Evolutionary conservation across 1,140 invertebrate species (phyloP).

Genomic region (Stegodyphus dumicola): DNA sequence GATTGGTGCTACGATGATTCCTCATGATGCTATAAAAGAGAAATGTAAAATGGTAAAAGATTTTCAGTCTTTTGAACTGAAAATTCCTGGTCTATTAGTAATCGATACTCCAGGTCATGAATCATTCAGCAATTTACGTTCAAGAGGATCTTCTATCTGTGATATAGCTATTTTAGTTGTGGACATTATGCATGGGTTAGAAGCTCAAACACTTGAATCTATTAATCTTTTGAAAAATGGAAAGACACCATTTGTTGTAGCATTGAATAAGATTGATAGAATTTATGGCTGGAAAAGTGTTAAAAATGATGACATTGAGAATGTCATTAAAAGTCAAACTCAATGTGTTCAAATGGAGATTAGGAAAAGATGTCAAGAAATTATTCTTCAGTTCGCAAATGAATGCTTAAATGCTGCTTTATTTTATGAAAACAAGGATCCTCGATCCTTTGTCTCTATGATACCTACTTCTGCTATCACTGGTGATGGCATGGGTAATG

Average conservation of each 20-base stretch:
- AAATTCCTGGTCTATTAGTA: constrained; percentile 96
- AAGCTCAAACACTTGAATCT: constrained; percentile 99
- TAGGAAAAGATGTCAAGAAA: constrained; percentile 86
- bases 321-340: constrained; percentile 86
- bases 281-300: constrained; percentile 95
- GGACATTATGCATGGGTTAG: constrained; percentile 99
- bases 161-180: constrained; percentile 99
- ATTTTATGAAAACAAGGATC: constrained; percentile 96
- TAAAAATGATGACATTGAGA: constrained; percentile 89
- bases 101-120: constrained; percentile 99
- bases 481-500: constrained; percentile 99
- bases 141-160: constrained; percentile 96
- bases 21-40: constrained; percentile 93
- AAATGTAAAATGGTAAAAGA: constrained; percentile 93
- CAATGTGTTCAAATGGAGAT: constrained; percentile 93
- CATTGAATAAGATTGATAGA: constrained; percentile 89
- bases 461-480: constrained; percentile 98
- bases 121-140: constrained; percentile 97
- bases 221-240: constrained; percentile 93
- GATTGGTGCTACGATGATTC: constrained; percentile 99
- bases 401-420: constrained; percentile 93
- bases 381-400: constrained; percentile 93
- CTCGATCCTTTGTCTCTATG: constrained; percentile 90
- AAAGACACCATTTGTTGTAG: constrained; percentile 98
- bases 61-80: constrained; percentile 80